Evolutionary conservation across 2,888 invertebrate genomes (phyloP), one percentile per base, ranked within the genome.

Genomic region (Amphipyra tragopoginis): DNA sequence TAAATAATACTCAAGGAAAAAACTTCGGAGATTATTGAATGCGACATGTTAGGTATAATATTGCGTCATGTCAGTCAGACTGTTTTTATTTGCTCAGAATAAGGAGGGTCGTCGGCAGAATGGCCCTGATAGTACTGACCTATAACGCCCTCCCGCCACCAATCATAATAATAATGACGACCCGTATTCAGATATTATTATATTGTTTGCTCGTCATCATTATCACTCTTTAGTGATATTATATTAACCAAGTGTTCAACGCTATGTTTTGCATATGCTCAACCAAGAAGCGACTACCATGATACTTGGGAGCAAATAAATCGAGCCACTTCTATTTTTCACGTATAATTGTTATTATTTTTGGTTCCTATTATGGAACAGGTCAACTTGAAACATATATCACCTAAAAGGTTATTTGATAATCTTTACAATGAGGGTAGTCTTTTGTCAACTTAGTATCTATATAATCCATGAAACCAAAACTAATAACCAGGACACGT

Each of bases 91-190:
- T 74, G 64, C 15, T 66, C 65, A 52, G 65, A 61, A 56, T 47
- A 26, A 26, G 48, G 62, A 72, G 64, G 72, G 72, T 74, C 65
- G 77, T 75, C 66, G 51, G 53, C 62, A 55, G 53, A 54, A 44
- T 62, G 62, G 73, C 80, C 78, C 82, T 81, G 86, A 86, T 87
- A 82, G 78, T 76, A 72, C 53, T 88, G 88, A 89, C 88, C 89
- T 81, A 65, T 80, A 77, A 68, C 75, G 80, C 77, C 74, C 67
- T 47, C 61, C 57, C 50, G 56, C 55, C 53, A 54, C 48, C 61
- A 77, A 77, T 80, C 58, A 75, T 69, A 78, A 72, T 66, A 75
- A 79, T 74, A 61, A 54, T 57, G 45, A 49, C 70, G 72, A 72
- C 61, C 56, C 57, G 72, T 56, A 47, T 65, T 58, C 50, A 61